These are phyloP conservation scores for Pollimyrus isidori DNA, from an alignment of 2,113 vertebrate genomes.

Conservation along the genomic window DNA sequence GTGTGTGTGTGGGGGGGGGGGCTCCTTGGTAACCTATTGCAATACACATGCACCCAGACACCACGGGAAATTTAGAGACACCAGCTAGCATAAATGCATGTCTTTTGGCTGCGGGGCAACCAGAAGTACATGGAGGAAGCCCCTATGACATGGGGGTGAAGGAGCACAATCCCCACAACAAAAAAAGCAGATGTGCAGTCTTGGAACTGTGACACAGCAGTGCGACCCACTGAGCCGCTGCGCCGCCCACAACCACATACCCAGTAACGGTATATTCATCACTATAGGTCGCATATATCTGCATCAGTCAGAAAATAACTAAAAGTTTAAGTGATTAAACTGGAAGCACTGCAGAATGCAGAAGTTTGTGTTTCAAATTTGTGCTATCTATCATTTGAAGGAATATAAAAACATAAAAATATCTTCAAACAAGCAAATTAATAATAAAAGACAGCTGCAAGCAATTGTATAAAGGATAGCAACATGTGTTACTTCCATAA, in stretches of 20 bases:
- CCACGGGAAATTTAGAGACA: neutral
- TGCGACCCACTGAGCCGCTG: neutral
- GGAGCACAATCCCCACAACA: neutral
- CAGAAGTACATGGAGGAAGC: neutral
- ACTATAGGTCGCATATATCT: neutral
- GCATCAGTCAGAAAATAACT: neutral
- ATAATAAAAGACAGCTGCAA: neutral
- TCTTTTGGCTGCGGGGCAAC: neutral
- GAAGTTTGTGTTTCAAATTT: neutral
- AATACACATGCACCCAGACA: neutral
- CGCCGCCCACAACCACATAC: neutral
- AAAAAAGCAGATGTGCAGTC: neutral
- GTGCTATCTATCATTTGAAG: neutral
- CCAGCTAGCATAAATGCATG: neutral
- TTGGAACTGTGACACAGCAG: neutral
- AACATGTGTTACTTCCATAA: neutral
- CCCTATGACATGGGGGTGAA: neutral
- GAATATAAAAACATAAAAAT: neutral
- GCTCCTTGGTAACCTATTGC: neutral
- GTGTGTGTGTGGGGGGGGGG: neutral
- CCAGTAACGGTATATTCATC: neutral
- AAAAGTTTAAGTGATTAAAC: neutral
- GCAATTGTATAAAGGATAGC: neutral
- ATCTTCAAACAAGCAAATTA: neutral
- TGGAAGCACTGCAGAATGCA: neutral